These are phyloP conservation scores for Lepidostoma basale DNA, from an alignment of 1,140 invertebrate genomes.

Conservation along the genomic window DNA sequence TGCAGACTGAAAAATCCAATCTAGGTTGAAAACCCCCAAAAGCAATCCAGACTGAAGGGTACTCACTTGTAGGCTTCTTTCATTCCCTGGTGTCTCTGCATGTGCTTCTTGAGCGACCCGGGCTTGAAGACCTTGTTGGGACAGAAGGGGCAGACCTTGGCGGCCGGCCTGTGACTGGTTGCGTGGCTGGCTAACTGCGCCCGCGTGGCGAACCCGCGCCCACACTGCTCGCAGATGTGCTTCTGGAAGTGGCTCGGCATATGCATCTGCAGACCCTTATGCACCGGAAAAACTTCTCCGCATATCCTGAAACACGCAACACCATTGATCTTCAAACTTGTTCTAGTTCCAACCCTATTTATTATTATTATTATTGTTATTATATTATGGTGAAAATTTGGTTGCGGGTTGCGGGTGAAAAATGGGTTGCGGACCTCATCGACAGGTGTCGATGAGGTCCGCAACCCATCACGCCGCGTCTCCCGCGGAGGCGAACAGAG, in stretches of 20 bases:
- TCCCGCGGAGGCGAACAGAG: too few relatives aligned
- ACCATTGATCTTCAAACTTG: too few relatives aligned
- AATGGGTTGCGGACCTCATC: too few relatives aligned
- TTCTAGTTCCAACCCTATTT: too few relatives aligned
- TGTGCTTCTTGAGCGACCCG: conserved; percentile 49
- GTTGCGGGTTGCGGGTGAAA: too few relatives aligned
- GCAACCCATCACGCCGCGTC: too few relatives aligned
- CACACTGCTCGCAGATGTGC: conserved; percentile 55
- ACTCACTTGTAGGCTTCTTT: conserved; percentile 48
- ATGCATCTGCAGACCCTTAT: conserved; percentile 53
- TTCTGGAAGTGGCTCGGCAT: conserved; percentile 56
- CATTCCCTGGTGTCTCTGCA: conserved; percentile 47
- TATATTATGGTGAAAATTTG: too few relatives aligned
- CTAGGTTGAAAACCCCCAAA: too few relatives aligned
- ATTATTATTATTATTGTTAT: too few relatives aligned
- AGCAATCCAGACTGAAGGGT: not conserved
- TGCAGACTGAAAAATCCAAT: too few relatives aligned
- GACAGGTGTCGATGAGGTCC: too few relatives aligned
- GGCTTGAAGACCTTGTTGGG: conserved; percentile 48
- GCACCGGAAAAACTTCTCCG: conserved; percentile 50
- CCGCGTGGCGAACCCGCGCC: conserved; percentile 51
- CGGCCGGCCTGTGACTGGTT: conserved; percentile 50
- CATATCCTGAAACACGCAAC: conserved; percentile 48
- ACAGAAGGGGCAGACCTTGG: conserved; percentile 53
- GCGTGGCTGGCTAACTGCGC: conserved; percentile 52